phyloP scores from a whole-genome alignment of 2,113 vertebrate genomes.

The Eira barbara region DNA sequence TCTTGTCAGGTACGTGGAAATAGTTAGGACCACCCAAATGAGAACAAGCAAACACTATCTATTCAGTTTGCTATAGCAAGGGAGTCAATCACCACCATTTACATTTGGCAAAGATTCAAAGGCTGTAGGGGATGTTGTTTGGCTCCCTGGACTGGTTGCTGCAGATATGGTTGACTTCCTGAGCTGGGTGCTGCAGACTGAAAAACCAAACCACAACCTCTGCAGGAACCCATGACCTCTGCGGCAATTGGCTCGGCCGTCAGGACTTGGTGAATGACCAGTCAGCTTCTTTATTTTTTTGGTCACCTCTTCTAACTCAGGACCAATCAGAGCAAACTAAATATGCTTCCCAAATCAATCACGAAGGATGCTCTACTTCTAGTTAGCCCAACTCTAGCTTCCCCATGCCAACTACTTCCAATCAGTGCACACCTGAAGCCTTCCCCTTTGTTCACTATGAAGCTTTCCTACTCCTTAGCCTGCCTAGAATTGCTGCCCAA shows the following conservation, averaged over 20 bases:
- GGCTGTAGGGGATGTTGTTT: not conserved
- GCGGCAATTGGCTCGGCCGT: not conserved
- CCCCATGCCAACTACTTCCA: not conserved
- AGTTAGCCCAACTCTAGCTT: not conserved
- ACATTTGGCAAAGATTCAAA: not conserved
- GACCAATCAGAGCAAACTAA: not conserved
- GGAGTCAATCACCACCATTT: not conserved
- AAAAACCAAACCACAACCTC: not conserved
- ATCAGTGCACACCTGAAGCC: not conserved
- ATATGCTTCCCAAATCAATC: not conserved
- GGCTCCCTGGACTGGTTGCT: not conserved
- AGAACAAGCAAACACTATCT: not conserved
- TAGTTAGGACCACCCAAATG: not conserved
- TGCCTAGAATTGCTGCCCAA: not conserved
- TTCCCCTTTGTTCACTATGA: not conserved
- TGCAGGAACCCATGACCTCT: not conserved
- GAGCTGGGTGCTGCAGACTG: not conserved
- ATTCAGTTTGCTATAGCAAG: not conserved
- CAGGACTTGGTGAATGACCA: not conserved
- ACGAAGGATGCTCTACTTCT: not conserved
- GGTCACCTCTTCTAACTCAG: not conserved
- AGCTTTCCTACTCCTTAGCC: not conserved
- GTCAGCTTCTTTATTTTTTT: not conserved
- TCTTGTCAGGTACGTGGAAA: not conserved
- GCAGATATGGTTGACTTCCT: not conserved